Conservation (phyloP, 2,888 invertebrate genomes). For the Petrophora chlorosata region DNA sequence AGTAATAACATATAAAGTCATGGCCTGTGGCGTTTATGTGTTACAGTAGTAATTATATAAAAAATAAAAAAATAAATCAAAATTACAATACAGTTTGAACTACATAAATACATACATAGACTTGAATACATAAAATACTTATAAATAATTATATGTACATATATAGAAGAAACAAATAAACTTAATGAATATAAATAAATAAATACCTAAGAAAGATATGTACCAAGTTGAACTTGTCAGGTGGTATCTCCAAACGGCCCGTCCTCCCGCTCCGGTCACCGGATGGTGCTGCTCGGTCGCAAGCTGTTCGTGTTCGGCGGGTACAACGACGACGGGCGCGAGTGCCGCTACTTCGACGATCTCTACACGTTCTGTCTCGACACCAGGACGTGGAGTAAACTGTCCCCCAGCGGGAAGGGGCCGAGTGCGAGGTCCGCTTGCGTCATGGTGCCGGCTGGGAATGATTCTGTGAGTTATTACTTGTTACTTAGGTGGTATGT, state of each 20-base stretch:
- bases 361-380: conserved; percentile 91
- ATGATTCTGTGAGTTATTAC: conserved; percentile 62
- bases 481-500: no score
- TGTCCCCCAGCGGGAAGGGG: conserved; percentile 86
- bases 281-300: conserved; percentile 92
- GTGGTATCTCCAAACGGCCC: conserved; percentile 85
- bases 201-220: no score
- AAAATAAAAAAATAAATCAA: no score
- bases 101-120: no score
- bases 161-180: no score
- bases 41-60: no score
- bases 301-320: conserved; percentile 95
- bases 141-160: no score
- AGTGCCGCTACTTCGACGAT: conserved; percentile 95
- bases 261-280: conserved; percentile 90
- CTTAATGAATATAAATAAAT: no score
- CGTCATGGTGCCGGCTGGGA: conserved; percentile 85
- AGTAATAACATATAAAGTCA: no score
- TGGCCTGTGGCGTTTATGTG: no score
- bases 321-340: conserved; percentile 94
- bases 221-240: conserved; percentile 34
- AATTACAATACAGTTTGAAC: no score
- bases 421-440: conserved; percentile 93
- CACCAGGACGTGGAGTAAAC: conserved; percentile 89
- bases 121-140: no score